Conservation (phyloP, 2,888 invertebrate species). For the Caenorhabditis sp. region DNA sequence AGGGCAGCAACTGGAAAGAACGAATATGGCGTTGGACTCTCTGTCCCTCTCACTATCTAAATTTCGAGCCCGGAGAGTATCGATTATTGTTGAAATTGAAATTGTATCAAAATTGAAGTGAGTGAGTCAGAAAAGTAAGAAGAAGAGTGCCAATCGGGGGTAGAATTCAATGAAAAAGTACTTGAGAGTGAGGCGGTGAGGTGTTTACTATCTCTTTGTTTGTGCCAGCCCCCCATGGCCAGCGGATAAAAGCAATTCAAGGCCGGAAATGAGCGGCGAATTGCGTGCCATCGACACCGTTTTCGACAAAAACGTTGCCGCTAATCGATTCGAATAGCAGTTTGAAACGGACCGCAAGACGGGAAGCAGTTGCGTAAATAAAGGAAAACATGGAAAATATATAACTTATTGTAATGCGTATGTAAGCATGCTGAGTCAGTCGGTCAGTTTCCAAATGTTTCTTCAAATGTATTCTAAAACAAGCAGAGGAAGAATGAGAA, state of each 20-base stretch:
- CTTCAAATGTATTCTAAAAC: constrained; percentile 3
- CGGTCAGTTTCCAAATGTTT: too few relatives aligned
- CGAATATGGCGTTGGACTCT: too few relatives aligned
- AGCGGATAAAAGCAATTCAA: constrained; percentile 51
- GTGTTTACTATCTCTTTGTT: constrained; percentile 58
- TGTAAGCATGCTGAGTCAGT: too few relatives aligned
- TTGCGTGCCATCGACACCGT: constrained; percentile 18
- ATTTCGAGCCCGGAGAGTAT: constrained; percentile 28
- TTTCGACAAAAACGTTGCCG: background rate
- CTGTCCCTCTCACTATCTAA: background rate
- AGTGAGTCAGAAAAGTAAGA: constrained; percentile 28
- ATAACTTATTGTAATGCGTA: constrained; percentile 1
- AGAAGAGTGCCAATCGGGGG: constrained; percentile 15
- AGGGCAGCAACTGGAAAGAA: background rate
- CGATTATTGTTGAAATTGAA: constrained; percentile 19
- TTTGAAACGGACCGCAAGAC: constrained; percentile 34
- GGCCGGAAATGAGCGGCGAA: constrained; percentile 45
- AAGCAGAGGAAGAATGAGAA: constrained; percentile 24
- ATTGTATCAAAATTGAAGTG: background rate
- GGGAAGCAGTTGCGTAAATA: constrained; percentile 11
- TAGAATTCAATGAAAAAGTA: constrained; percentile 35
- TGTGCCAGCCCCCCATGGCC: constrained; percentile 10
- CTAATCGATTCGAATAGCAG: constrained; percentile 11
- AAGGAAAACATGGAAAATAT: constrained; percentile 13
- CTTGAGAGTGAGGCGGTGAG: constrained; percentile 43